Evolutionary conservation across 1,140 invertebrate genomes (phyloP).

Genomic region (Dolichoris vasculosae): DNA sequence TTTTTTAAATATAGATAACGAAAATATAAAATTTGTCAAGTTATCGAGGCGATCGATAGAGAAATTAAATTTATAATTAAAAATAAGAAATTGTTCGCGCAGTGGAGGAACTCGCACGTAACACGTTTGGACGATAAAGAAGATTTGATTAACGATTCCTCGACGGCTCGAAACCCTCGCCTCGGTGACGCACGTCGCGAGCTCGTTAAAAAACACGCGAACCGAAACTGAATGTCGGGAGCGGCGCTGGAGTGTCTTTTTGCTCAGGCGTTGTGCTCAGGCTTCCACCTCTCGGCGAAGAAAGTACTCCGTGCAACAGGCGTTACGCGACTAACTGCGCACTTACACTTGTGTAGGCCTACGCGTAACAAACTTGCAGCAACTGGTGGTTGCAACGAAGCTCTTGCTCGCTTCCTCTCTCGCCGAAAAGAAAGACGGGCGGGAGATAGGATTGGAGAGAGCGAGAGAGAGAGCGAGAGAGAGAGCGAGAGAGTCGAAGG

Average conservation of each 20-base stretch:
- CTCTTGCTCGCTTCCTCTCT: background rate
- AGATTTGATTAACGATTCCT: no score
- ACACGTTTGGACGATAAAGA: no score
- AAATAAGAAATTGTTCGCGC: no score
- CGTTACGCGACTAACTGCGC: background rate
- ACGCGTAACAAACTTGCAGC: constrained; percentile 58
- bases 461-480: background rate
- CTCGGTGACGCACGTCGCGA: background rate
- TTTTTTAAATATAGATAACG: no score
- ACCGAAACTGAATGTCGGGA: background rate
- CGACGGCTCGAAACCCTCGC: no score
- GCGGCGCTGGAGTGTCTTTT: background rate
- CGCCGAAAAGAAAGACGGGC: constrained; percentile 34
- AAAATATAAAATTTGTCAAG: no score
- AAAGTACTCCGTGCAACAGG: constrained; percentile 27
- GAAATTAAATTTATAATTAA: no score
- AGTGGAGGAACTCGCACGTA: no score
- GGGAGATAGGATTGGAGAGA: no score
- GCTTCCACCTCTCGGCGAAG: background rate
- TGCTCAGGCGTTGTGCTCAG: background rate
- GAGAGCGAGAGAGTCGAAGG: background rate
- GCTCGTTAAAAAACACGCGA: background rate
- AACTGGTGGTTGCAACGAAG: constrained; percentile 71
- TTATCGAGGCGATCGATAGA: no score
- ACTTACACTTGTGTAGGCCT: constrained; percentile 63